Conservation (phyloP, 2,113 vertebrate species). For the Perca fluviatilis region DNA sequence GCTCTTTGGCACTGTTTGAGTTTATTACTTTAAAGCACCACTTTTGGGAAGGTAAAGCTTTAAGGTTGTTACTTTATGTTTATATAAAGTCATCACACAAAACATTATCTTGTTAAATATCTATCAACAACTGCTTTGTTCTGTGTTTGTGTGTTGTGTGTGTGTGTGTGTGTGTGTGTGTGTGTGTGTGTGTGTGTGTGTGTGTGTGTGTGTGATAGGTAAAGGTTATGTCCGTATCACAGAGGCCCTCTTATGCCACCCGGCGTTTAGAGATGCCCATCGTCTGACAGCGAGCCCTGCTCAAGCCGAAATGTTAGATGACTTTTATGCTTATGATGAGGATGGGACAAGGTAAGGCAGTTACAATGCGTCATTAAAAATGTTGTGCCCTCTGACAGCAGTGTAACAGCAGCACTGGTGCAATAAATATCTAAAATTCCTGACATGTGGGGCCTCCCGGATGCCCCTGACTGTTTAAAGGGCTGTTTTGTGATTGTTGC, state of each 20-base stretch:
- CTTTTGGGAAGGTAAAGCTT: too few species aligned
- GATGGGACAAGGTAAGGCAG: slow-evolving; percentile 89
- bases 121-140: not conserved
- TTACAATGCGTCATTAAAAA: not conserved
- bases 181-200: slow-evolving; percentile 27
- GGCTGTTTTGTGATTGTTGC: not conserved
- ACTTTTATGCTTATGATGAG: slow-evolving; percentile 99
- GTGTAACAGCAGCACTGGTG: not conserved
- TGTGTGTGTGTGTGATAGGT: slow-evolving; percentile 61
- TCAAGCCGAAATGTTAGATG: slow-evolving; percentile 92
- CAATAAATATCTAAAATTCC: not conserved
- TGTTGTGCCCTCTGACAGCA: not conserved
- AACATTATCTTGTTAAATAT: too few species aligned
- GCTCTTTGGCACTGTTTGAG: too few species aligned
- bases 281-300: slow-evolving; percentile 93
- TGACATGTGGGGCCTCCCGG: not conserved
- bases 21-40: too few species aligned
- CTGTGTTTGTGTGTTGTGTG: slow-evolving; percentile 26
- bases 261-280: slow-evolving; percentile 90
- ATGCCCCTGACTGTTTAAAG: not conserved
- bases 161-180: slow-evolving; percentile 22
- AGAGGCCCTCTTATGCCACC: slow-evolving; percentile 92
- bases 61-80: too few species aligned
- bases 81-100: too few species aligned
- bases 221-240: slow-evolving; percentile 98